These are phyloP conservation scores for Acromyrmex heyeri DNA, from an alignment of 1,140 invertebrate species.

Conservation along the genomic window DNA sequence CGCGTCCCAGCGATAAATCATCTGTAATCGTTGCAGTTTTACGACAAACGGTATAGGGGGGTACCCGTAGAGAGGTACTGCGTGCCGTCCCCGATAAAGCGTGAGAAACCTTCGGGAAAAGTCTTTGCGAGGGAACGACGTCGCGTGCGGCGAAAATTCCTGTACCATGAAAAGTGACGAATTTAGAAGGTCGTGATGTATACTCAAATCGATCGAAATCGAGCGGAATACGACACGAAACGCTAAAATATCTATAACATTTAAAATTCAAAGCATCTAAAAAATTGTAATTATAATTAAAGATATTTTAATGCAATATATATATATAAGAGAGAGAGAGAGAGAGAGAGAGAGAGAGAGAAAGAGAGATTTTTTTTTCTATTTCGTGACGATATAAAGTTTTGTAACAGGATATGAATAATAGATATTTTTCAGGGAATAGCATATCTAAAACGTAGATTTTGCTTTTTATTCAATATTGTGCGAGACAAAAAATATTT, in stretches of 20 bases:
- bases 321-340: too few species aligned
- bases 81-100: conserved; percentile 64
- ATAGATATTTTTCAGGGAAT: background rate
- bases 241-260: background rate
- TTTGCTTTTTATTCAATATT: background rate
- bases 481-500: too few species aligned
- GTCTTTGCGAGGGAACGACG: conserved; percentile 11
- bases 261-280: background rate
- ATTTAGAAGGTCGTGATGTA: conserved; percentile 31
- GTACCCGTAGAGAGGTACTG: conserved; percentile 19
- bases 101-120: conserved; percentile 55
- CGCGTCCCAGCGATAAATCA: conserved; percentile 74
- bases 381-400: background rate
- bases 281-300: background rate
- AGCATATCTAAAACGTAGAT: background rate
- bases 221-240: conserved; percentile 10
- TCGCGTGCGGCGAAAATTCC: conserved; percentile 40
- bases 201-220: conserved; percentile 12
- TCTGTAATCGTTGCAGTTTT: conserved; percentile 76
- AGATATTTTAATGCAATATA: background rate
- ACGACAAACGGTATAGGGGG: background rate
- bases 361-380: background rate
- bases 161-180: conserved; percentile 12
- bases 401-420: background rate
- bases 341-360: too few species aligned